Evolutionary conservation across 2,888 invertebrate genomes (phyloP).

Genomic region (Amiota communis): DNA sequence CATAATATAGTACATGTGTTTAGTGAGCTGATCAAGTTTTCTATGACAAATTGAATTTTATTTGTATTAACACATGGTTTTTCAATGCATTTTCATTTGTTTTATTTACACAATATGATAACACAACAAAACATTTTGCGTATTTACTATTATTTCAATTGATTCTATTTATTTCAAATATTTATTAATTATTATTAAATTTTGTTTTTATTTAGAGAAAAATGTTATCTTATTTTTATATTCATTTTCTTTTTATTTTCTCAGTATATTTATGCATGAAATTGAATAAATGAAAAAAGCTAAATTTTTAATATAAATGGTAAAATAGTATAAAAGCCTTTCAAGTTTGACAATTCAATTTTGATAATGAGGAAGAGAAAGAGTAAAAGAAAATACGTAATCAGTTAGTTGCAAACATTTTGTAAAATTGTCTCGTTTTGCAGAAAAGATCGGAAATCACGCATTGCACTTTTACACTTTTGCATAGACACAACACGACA

Average conservation of each 20-base stretch:
- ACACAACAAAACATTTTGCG: too few species aligned
- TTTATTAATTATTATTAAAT: too few species aligned
- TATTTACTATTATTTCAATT: too few species aligned
- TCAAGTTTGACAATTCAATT: not conserved
- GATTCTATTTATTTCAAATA: too few species aligned
- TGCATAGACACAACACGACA: constrained; percentile 28
- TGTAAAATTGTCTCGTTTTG: constrained; percentile 55
- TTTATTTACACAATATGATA: too few species aligned
- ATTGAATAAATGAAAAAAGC: too few species aligned
- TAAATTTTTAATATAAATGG: not conserved
- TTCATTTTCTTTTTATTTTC: not conserved
- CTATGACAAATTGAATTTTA: not conserved
- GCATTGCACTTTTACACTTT: constrained; percentile 45
- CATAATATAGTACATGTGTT: too few species aligned
- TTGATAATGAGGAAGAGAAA: not conserved
- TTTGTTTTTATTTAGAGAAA: not conserved
- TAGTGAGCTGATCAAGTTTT: too few species aligned
- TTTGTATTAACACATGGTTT: constrained; percentile 1
- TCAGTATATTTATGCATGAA: too few species aligned
- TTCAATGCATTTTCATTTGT: not conserved
- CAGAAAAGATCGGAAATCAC: constrained; percentile 56
- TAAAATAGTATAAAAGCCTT: not conserved
- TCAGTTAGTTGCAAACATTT: constrained; percentile 63
- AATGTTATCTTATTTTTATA: too few species aligned
- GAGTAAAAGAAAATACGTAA: constrained; percentile 19